Evolutionary conservation across 2,113 vertebrate species (phyloP).

Genomic region (Dicaeum eximium): DNA sequence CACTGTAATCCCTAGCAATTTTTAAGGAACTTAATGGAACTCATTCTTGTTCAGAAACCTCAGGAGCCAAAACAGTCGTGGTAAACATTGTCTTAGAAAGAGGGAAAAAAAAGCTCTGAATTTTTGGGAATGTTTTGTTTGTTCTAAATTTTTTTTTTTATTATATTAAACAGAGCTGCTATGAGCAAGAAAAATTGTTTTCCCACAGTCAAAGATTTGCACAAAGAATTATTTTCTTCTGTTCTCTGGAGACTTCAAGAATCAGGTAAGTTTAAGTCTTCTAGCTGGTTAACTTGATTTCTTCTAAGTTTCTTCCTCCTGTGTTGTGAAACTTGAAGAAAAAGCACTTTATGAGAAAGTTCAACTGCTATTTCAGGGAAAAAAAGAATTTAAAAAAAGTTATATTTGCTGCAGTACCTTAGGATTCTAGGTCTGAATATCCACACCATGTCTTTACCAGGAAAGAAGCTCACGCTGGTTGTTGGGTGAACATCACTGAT

Average conservation of each 20-base stretch:
- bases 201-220: not conserved
- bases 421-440: not conserved
- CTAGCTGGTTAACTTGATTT: not conserved
- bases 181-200: not conserved
- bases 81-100: not conserved
- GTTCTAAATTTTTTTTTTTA: not conserved
- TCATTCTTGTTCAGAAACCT: not conserved
- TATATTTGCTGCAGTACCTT: not conserved
- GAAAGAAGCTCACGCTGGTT: not conserved
- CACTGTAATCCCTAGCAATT: not conserved
- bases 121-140: not conserved
- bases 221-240: not conserved
- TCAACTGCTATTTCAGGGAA: not conserved
- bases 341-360: not conserved
- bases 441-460: not conserved
- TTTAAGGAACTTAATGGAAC: not conserved
- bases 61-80: not conserved
- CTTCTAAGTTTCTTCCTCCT: not conserved
- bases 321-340: not conserved
- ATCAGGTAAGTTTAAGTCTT: not conserved
- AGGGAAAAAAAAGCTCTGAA: not conserved
- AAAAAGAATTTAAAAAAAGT: not conserved
- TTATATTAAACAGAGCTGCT: not conserved
- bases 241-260: not conserved
- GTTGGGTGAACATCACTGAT: not conserved